phyloP scores from a whole-genome alignment of 92 coral and sea anemone genomes.

The Parazoanthus darwini region DNA sequence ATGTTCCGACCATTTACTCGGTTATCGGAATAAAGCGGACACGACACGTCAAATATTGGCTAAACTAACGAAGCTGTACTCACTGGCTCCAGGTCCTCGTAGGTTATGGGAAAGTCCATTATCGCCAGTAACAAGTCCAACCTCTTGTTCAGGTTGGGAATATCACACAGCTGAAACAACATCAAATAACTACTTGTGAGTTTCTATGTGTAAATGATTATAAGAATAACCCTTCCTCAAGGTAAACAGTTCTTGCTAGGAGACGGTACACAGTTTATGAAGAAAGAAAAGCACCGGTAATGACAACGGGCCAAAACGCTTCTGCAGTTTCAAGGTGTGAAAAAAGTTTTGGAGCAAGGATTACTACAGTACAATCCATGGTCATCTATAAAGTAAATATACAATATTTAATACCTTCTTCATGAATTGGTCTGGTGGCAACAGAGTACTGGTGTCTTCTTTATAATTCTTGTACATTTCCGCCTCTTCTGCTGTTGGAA shows the following conservation, averaged over 20 bases:
- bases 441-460: conserved; percentile 60
- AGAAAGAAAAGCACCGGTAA: background rate
- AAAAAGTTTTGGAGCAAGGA: too few relatives aligned
- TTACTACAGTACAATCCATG: too few relatives aligned
- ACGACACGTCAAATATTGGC: background rate
- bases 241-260: background rate
- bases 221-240: too few relatives aligned
- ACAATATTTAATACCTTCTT: conserved; percentile 64
- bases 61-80: conserved; percentile 23
- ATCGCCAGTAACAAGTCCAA: conserved; percentile 83
- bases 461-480: conserved; percentile 98
- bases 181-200: background rate
- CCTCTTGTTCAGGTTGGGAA: conserved; percentile 82
- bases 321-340: too few relatives aligned
- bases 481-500: conserved; percentile 88
- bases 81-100: conserved; percentile 95
- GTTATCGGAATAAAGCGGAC: too few relatives aligned
- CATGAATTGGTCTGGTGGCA: conserved; percentile 88
- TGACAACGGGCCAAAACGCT: too few relatives aligned
- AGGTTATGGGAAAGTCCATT: conserved; percentile 91
- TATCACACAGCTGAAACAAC: conserved; percentile 74
- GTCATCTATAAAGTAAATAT: background rate
- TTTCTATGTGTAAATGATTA: too few relatives aligned
- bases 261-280: background rate
- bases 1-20: too few relatives aligned